Percentiles rank a stretch among this genome's conserved stretches.
Evolutionary conservation across 2,113 vertebrate genomes (phyloP).

Genomic region (Caranx ignobilis): DNA sequence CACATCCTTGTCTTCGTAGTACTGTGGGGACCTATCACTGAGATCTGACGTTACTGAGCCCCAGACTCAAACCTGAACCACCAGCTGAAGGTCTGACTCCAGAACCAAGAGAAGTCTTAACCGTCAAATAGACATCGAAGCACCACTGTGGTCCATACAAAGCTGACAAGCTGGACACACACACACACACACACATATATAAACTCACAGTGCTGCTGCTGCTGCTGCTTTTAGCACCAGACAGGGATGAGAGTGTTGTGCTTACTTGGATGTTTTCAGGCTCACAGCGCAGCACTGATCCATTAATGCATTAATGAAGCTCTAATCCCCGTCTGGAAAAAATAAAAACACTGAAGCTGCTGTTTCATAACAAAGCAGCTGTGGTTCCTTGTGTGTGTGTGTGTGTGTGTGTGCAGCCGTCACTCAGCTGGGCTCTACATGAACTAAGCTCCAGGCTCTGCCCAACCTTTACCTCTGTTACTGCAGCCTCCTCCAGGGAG

Average conservation of each 20-base stretch:
- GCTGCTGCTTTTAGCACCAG: conserved; percentile 42
- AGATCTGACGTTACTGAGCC: no score
- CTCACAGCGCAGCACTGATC: conserved; percentile 38
- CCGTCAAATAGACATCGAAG: no score
- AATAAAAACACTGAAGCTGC: conserved; percentile 23
- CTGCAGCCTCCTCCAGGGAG: not conserved
- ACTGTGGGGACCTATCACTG: no score
- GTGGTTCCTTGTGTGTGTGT: conserved; percentile 1
- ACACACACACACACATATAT: not conserved
- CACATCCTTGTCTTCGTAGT: no score
- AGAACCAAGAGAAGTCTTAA: no score
- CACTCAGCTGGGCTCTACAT: not conserved
- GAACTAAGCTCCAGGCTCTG: not conserved
- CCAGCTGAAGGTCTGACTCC: no score
- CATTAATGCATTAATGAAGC: conserved; percentile 69
- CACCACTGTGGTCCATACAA: no score
- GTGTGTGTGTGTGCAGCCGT: conserved; percentile 19
- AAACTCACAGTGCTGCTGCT: not conserved
- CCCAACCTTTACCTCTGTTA: not conserved
- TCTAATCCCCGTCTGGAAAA: conserved; percentile 41
- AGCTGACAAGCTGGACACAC: no score
- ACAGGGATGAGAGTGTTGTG: conserved; percentile 45
- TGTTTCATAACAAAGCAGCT: conserved; percentile 63
- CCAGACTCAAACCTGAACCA: no score
- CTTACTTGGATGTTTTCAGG: conserved; percentile 52